Base-by-base conservation (phyloP, 2,113 vertebrate genomes). In the Mystacornis crossleyi region DNA sequence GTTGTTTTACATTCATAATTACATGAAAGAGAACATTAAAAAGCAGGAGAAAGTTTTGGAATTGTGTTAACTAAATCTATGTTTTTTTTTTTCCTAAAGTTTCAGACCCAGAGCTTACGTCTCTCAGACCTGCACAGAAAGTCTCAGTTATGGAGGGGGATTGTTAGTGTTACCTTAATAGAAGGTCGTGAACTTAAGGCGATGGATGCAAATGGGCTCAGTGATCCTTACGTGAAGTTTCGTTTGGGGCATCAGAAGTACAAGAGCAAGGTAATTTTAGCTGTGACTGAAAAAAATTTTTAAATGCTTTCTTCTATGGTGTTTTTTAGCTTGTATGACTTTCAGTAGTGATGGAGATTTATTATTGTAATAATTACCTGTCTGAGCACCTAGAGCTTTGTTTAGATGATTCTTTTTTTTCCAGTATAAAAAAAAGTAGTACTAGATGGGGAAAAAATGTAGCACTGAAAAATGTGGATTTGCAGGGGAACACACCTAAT, bases 191-290 rank as follows among this genome's bases (percentile, higher is more conserved):
- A 98, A 50, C 98, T 99, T 55, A 99, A 99, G 95, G 99, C 99
- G 0, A 99, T 99, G 99, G 99, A 99, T 90, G 80, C 98, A 88
- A 99, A 99, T 23, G 99, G 99, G 38, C 82, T 99, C 51, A 99
- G 99, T 45, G 99, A 99, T 93, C 99, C 99, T 15, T 99, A 99
- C 0, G 99, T 99, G 93, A 99, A 99, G 97, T 99, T 99, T 94
- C 98, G 98, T 12, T 93, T 99, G 96, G 99, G 99, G 4, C 99
- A 99, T 95, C 99, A 99, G 97, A 99, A 99, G 66, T 99, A 99
- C 97, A 99, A 99, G 97, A 99, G 99, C 98, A 99, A 99, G 99
- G 99, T 99, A 98, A 96, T 45, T 48, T 58, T 38, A 61, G 3
- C 23, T 58, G 25, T 55, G 43, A 23, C 58, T 4, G 8, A 3